These are phyloP conservation scores for Plumapathes pennacea DNA, from an alignment of 92 coral and sea anemone genomes.

Conservation along the genomic window DNA sequence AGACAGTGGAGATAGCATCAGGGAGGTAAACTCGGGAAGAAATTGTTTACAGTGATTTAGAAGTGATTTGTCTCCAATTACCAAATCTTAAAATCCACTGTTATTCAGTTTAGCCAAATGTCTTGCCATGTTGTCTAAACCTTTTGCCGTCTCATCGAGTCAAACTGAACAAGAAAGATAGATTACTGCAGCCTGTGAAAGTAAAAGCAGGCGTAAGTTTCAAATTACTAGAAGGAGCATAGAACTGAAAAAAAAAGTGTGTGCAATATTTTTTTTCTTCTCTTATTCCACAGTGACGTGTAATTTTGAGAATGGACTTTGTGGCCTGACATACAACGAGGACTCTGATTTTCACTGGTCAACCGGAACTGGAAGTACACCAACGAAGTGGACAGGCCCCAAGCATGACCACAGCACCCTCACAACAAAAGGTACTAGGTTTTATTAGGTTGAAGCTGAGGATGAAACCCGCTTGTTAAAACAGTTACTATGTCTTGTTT, in stretches of 20 bases:
- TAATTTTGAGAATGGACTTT: slow-evolving; percentile 66
- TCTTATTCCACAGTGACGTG: slow-evolving; percentile 35
- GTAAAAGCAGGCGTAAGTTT: too few species aligned
- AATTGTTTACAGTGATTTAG: too few species aligned
- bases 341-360: slow-evolving; percentile 63
- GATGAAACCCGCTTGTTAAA: neutral
- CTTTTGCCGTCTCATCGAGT: too few species aligned
- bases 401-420: slow-evolving; percentile 69
- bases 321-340: slow-evolving; percentile 52
- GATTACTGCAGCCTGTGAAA: too few species aligned
- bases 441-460: too few species aligned
- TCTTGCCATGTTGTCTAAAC: too few species aligned
- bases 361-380: slow-evolving; percentile 63
- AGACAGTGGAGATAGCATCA: too few species aligned
- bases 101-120: too few species aligned
- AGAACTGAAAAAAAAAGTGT: neutral
- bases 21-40: too few species aligned
- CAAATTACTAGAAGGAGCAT: neutral
- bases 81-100: too few species aligned
- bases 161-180: too few species aligned
- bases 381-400: slow-evolving; percentile 83
- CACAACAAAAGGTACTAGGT: slow-evolving; percentile 46
- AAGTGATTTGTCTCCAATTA: too few species aligned
- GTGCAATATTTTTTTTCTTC: neutral
- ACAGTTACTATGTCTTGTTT: neutral